These are phyloP conservation scores for Pseudomyrmex cubaensis DNA, from an alignment of 1,140 invertebrate species.

Conservation along the genomic window DNA sequence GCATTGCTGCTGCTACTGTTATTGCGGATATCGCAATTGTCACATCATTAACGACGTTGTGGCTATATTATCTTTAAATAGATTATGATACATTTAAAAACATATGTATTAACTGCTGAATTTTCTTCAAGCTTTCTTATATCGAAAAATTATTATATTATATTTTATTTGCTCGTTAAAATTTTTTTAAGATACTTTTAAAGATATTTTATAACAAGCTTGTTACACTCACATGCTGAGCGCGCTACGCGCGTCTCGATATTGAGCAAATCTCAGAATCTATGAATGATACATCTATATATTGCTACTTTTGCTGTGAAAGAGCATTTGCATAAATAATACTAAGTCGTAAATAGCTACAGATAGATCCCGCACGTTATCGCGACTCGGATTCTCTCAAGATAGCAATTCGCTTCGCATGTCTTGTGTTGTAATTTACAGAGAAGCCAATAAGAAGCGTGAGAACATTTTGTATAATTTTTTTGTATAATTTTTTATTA, in stretches of 20 bases:
- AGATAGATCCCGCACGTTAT: background rate
- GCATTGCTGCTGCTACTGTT: too few relatives aligned
- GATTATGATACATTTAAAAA: background rate
- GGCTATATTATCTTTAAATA: background rate
- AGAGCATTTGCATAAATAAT: constrained; percentile 21
- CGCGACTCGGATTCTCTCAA: background rate
- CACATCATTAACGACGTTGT: too few relatives aligned
- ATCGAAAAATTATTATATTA: too few relatives aligned
- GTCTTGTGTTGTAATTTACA: constrained; percentile 20
- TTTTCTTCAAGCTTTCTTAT: background rate
- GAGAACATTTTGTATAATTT: background rate
- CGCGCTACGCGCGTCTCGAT: background rate
- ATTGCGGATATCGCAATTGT: too few relatives aligned
- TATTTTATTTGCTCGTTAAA: background rate
- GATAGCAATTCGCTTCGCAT: background rate
- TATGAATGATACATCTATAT: constrained; percentile 9
- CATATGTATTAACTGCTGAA: background rate
- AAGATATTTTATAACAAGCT: background rate
- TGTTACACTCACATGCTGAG: background rate
- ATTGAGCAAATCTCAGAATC: constrained; percentile 2
- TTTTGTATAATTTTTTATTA: background rate
- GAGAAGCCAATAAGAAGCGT: background rate
- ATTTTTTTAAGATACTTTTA: background rate
- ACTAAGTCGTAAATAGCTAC: background rate
- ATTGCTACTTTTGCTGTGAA: background rate